Evolutionary conservation across 2,797 vertebrate species (phyloP), one percentile per base, ranked within the genome.

Genomic region (Paedocypris micromegethes): DNA sequence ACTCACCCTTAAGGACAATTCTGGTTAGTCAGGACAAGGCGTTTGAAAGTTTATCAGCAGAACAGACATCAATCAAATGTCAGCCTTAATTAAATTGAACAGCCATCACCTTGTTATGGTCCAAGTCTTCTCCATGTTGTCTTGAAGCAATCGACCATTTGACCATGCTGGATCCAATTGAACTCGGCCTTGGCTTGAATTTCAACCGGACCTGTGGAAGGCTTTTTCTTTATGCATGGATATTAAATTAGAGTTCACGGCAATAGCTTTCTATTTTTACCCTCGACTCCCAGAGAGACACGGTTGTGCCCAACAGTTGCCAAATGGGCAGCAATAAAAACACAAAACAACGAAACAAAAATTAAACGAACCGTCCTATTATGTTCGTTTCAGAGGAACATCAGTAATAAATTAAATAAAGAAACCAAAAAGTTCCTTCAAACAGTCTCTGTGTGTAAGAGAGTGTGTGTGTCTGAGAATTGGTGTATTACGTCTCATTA

Each of bases 61-160:
- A 62, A 53, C 51, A 70, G 56, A 60, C 73, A 73, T 78, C 77
- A 76, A 78, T 80, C 76, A 77, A 64, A 80, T 55, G 64, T 75
- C 75, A 79, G 44, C 44, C 39, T 58, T 73, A 77, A 76, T 75
- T 65, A 66, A 78, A 74, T 78, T 72, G 57, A 41, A 59, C 60
- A 62, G 58, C 70, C 56, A 7, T 76, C 75, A 74, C 67, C 71
- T 71, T 72, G 66, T 75, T 73, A 76, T 74, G 61, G 70, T 73
- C 76, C 55, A 72, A 59, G 59, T 75, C 76, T 72, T 55, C 57
- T 38, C 66, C 9, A 40, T 69, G 58, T 52, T 72, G 72, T 71
- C 64, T 72, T 41, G 6, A 71, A 66, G 48, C 55, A 71, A 53
- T 62, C 56, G 62, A 56, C 56, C 60, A 61, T 46, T 68, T 60